These are phyloP conservation scores for Myrmecobius fasciatus DNA, from an alignment of 2,113 vertebrate genomes.

Conservation along the genomic window DNA sequence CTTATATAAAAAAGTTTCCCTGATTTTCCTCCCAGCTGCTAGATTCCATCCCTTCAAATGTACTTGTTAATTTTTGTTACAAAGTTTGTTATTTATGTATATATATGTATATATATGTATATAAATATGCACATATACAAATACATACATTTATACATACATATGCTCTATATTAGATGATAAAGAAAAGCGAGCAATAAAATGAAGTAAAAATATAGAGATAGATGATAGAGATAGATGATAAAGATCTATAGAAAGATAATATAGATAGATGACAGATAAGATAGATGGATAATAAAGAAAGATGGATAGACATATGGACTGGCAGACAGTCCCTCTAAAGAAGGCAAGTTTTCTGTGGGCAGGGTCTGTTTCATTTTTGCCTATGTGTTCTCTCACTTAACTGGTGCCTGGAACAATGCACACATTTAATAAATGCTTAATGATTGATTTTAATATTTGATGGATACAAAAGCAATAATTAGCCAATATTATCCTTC, in stretches of 20 bases:
- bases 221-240: too few relatives aligned
- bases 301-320: neutral
- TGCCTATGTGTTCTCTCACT: neutral
- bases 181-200: neutral
- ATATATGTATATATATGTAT: too few relatives aligned
- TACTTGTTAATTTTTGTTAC: too few relatives aligned
- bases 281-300: neutral
- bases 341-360: neutral
- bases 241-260: too few relatives aligned
- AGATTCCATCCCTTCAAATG: too few relatives aligned
- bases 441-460: too few relatives aligned
- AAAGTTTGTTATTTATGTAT: too few relatives aligned
- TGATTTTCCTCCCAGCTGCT: accelerated
- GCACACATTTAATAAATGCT: too few relatives aligned
- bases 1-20: neutral
- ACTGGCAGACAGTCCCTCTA: neutral
- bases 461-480: neutral
- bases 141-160: neutral
- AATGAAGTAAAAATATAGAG: neutral
- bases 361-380: neutral
- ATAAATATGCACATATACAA: too few relatives aligned
- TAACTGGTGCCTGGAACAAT: neutral
- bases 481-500: neutral
- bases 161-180: neutral
- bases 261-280: too few relatives aligned